phyloP scores from a whole-genome alignment of 2,113 vertebrate genomes.

The Atrichornis clamosus region DNA sequence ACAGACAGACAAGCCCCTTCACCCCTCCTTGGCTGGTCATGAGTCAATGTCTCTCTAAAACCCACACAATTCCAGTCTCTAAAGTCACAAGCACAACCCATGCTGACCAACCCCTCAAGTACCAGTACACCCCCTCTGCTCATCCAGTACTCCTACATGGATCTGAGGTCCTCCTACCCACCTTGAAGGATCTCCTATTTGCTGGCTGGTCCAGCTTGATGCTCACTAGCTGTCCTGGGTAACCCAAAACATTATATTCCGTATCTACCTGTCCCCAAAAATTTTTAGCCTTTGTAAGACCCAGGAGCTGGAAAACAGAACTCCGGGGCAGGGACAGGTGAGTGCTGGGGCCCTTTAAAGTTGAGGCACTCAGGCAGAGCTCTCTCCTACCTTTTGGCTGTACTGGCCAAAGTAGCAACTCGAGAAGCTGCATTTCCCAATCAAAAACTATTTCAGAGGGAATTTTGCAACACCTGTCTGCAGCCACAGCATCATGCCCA shows the following conservation, averaged over 20 bases:
- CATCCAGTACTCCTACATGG: background rate
- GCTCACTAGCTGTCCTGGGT: background rate
- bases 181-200: background rate
- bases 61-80: background rate
- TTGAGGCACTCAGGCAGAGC: fast-evolving
- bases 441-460: background rate
- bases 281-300: too few species aligned
- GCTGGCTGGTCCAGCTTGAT: background rate
- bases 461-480: background rate
- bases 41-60: background rate
- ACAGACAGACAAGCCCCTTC: background rate
- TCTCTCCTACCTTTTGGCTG: background rate
- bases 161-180: background rate
- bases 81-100: background rate
- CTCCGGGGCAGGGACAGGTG: too few species aligned
- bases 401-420: too few species aligned
- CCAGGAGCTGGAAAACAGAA: too few species aligned
- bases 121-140: background rate
- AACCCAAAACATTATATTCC: too few species aligned
- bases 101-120: background rate
- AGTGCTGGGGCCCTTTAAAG: background rate
- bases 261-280: too few species aligned
- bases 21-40: background rate
- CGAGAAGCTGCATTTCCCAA: background rate
- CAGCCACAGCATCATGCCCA: fast-evolving